Evolutionary conservation across 2,888 invertebrate species (phyloP).

Genomic region (Caenorhabditis virilis): DNA sequence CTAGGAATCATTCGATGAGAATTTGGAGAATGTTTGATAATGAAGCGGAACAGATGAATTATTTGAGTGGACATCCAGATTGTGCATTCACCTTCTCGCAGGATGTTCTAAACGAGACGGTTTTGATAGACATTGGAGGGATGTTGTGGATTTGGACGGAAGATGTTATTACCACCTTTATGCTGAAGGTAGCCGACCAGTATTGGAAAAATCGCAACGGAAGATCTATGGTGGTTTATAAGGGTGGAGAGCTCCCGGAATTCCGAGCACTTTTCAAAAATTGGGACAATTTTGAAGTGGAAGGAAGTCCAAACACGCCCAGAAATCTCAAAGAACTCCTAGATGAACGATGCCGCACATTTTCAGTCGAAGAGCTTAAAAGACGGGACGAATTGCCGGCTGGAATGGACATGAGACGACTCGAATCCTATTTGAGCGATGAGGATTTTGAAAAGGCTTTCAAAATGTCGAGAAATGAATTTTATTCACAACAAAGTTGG

Average conservation of each 20-base stretch:
- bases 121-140: constrained; percentile 55
- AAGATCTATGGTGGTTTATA: constrained; percentile 46
- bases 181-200: constrained; percentile 46
- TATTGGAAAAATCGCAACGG: constrained; percentile 40
- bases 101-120: constrained; percentile 41
- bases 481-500: constrained; percentile 54
- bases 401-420: constrained; percentile 51
- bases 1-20: constrained; percentile 29
- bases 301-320: background rate
- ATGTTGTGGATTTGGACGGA: constrained; percentile 61
- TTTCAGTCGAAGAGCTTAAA: constrained; percentile 43
- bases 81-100: constrained; percentile 52
- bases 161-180: constrained; percentile 41
- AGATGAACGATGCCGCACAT: constrained; percentile 45
- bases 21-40: constrained; percentile 54
- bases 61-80: constrained; percentile 29
- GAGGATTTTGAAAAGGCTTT: constrained; percentile 50
- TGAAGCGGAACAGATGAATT: constrained; percentile 41
- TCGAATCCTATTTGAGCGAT: constrained; percentile 56
- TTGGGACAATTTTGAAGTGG: constrained; percentile 32
- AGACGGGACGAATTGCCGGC: constrained; percentile 47
- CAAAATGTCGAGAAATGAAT: constrained; percentile 41
- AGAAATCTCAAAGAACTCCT: constrained; percentile 24
- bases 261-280: constrained; percentile 57
- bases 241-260: constrained; percentile 51